Percentiles rank a stretch among this genome's conserved stretches.
Conservation (phyloP, 2,113 vertebrate species). For the Ahaetulla prasina region DNA sequence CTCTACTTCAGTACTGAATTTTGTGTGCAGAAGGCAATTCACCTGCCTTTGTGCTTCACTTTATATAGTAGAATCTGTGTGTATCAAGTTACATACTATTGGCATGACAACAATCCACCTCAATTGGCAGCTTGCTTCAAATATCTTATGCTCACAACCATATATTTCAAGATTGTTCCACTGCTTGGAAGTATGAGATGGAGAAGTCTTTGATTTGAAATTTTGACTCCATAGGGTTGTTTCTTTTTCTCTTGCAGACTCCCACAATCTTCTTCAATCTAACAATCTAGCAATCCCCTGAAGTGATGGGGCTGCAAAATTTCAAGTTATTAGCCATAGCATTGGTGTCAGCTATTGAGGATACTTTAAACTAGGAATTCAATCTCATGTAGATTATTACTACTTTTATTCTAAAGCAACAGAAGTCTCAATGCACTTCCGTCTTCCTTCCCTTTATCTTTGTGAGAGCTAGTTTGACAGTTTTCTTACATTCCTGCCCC, state of each 20-base stretch:
- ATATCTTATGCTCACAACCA: neutral
- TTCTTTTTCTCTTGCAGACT: neutral
- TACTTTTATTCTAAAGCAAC: neutral
- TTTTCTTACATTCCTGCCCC: neutral
- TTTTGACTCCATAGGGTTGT: neutral
- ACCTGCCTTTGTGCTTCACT: neutral
- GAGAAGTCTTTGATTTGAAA: neutral
- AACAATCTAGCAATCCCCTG: neutral
- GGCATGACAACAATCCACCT: neutral
- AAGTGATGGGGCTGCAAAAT: neutral
- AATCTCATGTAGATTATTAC: neutral
- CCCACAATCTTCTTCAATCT: neutral
- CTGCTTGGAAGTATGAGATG: neutral
- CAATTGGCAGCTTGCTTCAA: neutral
- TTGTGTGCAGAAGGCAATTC: neutral
- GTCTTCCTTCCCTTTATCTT: neutral
- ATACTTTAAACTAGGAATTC: neutral
- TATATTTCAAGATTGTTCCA: neutral
- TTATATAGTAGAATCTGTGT: neutral
- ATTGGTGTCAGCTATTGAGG: neutral
- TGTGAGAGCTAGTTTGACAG: neutral
- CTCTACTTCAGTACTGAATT: neutral
- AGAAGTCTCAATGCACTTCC: neutral
- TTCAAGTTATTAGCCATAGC: neutral
- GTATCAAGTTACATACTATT: neutral